Evolutionary conservation across 2,888 invertebrate genomes (phyloP), one percentile per base, ranked within the genome.

Genomic region (Caenorhabditis parvicauda): DNA sequence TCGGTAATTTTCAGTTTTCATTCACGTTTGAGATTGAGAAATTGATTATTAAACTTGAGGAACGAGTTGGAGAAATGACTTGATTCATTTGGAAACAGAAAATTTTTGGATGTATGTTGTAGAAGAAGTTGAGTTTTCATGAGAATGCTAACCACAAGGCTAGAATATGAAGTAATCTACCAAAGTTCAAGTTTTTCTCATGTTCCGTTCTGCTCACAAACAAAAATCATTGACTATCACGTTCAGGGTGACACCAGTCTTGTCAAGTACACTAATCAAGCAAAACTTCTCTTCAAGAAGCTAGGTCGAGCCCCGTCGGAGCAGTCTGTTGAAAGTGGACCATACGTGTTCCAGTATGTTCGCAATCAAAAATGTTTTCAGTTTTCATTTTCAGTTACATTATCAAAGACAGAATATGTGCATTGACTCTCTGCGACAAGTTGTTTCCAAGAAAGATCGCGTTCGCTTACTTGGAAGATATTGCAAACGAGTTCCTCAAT

Each of bases 201-300:
- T n/a, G n/a, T n/a, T n/a, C n/a, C n/a, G n/a, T n/a, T n/a, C n/a
- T n/a, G n/a, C n/a, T n/a, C n/a, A n/a, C n/a, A n/a, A n/a, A n/a
- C n/a, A n/a, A n/a, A n/a, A n/a, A n/a, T n/a, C n/a, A n/a, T n/a
- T n/a, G n/a, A n/a, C n/a, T n/a, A n/a, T n/a, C n/a, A 46, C 58
- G 82, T 82, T 77, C 85, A 95, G 94, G 88, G 89, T 69, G 95
- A 94, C 57, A 88, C 90, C 83, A 92, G 88, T 85, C 88, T 95
- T 82, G 85, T 94, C 84, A 96, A 98, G 82, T 98, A 95, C 84
- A 96, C 96, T 84, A 95, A 93, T 84, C 96, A 98, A 86, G 98
- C 98, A 35, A 98, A 98, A 86, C 89, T 94, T 89, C 86, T 98
- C 77, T 96, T 98, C 85, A 88, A 91, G 79, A 94, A 94, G 85